Base-by-base conservation (phyloP, 2,797 vertebrate genomes). In the Decapterus maruadsi region DNA sequence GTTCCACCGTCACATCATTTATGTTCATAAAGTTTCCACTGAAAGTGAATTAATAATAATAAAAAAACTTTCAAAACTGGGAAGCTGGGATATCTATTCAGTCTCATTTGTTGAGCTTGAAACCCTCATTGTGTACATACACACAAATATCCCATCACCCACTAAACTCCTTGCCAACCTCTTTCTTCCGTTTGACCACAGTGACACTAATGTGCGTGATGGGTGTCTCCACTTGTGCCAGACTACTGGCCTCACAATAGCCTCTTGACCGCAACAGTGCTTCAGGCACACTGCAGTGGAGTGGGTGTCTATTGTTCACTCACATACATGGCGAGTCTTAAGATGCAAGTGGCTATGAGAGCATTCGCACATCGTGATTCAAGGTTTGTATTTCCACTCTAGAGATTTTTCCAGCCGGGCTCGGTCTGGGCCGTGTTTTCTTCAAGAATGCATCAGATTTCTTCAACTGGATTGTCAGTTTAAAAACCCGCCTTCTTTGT, bases 201-300 rank as follows among this genome's bases (percentile, higher is more conserved):
- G 70, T 78, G 80, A 81, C 87, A 79, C 29, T 48, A 66, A 40
- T 69, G 60, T 77, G 75, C 36, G 34, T 70, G 79, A 86, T 70
- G 67, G 22, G 26, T 63, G 57, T 34, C 45, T 75, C 55, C 66
- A 54, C 68, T 61, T 55, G 38, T 71, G 75, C 61, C 71, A 77
- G 34, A 29, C 50, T 6, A 53, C 54, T 70, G 66, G 68, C 53
- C 67, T 66, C 29, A 76, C 76, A 82, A 55, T 53, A 81, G 75
- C 77, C 73, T 68, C 46, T 77, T 72, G 76, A 81, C 81, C 56
- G 62, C 40, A 20, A 26, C 46, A 11, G 45, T 10, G 68, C 72
- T 45, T 66, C 43, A 68, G 64, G 68, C 69, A 43, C 22, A 29
- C 59, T 61, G 31, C 67, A 75, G 34, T 31, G 45, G 74, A 67